Evolutionary conservation across 2,888 invertebrate genomes (phyloP).

Genomic region (Heliconius sara): DNA sequence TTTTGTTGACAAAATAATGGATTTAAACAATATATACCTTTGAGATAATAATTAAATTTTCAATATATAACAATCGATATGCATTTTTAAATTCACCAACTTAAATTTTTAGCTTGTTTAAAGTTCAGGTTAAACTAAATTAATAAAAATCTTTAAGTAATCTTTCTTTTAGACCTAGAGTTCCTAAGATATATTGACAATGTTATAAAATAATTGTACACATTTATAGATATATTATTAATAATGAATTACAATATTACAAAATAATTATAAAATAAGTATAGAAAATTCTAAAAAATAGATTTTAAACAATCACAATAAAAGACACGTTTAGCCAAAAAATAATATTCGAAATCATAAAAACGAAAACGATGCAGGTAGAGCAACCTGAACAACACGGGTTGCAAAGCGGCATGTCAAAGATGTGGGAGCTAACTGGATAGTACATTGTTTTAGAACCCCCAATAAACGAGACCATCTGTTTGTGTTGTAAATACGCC

Average conservation of each 20-base stretch:
- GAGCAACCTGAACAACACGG: conserved; percentile 41
- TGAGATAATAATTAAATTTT: conserved; percentile 64
- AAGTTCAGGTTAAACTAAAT: too few species aligned
- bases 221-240: too few species aligned
- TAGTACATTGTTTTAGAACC: conserved; percentile 72
- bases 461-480: conserved; percentile 63
- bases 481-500: conserved; percentile 66
- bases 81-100: too few species aligned
- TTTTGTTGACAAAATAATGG: conserved; percentile 72
- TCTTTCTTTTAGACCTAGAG: too few species aligned
- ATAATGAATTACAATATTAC: too few species aligned
- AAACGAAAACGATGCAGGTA: conserved; percentile 65
- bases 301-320: background rate
- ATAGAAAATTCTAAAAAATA: background rate
- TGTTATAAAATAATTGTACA: too few species aligned
- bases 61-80: conserved; percentile 35
- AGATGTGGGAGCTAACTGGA: conserved; percentile 51
- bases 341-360: conserved; percentile 24
- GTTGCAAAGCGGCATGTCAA: conserved; percentile 42
- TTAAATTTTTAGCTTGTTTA: too few species aligned
- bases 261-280: background rate
- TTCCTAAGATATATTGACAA: too few species aligned
- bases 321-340: background rate
- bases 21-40: conserved; percentile 60
- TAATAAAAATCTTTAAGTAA: too few species aligned